These are phyloP conservation scores for Phainopepla nitens DNA, from an alignment of 2,113 vertebrate species.

Conservation along the genomic window DNA sequence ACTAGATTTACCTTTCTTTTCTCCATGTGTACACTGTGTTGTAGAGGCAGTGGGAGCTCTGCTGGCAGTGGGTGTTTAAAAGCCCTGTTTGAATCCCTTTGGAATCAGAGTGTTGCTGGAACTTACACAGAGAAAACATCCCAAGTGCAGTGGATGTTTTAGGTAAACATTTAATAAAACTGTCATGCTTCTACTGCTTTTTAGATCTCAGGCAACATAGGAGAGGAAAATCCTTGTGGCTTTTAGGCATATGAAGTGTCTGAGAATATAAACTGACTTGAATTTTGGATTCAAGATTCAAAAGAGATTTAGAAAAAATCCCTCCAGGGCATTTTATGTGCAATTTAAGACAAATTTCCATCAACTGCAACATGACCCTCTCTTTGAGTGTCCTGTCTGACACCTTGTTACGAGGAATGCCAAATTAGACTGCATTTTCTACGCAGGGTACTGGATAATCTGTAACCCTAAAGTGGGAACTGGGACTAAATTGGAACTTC, in stretches of 20 bases:
- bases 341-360: not conserved
- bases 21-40: not conserved
- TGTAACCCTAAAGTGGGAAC: not conserved
- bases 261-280: not conserved
- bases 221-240: not conserved
- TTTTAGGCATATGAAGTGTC: not conserved
- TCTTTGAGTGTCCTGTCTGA: not conserved
- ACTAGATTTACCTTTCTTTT: not conserved
- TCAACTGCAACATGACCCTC: not conserved
- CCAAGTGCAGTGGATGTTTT: not conserved
- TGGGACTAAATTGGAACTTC: not conserved
- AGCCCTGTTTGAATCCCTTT: not conserved
- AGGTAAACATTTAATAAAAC: not conserved
- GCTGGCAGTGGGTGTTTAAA: not conserved
- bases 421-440: not conserved
- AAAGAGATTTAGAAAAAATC: not conserved
- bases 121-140: not conserved
- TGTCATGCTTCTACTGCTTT: not conserved
- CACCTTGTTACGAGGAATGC: not conserved
- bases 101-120: not conserved
- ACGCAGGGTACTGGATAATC: not conserved
- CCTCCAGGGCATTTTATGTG: not conserved
- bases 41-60: not conserved
- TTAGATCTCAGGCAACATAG: not conserved
- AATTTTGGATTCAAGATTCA: not conserved